These are phyloP conservation scores for Lepidurus arcticus DNA, from an alignment of 1,140 invertebrate genomes.

Conservation along the genomic window DNA sequence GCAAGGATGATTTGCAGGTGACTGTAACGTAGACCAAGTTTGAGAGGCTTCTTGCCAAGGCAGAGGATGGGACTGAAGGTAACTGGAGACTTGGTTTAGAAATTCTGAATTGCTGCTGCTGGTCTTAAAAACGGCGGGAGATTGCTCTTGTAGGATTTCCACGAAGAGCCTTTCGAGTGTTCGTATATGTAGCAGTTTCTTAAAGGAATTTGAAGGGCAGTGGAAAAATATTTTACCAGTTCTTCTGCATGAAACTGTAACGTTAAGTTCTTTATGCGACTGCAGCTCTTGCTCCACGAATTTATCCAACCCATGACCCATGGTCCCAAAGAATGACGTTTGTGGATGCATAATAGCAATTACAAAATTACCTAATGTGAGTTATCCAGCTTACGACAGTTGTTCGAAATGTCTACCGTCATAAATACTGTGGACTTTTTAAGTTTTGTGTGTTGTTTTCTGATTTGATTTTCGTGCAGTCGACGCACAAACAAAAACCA, in stretches of 20 bases:
- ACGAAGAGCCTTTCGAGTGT: conserved; percentile 35
- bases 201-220: background rate
- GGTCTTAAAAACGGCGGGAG: background rate
- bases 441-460: no score
- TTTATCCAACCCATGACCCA: conserved; percentile 33
- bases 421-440: no score
- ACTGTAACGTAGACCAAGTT: background rate
- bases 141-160: conserved; percentile 25
- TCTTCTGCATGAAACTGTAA: conserved; percentile 8
- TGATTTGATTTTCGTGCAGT: background rate
- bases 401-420: no score
- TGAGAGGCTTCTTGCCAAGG: conserved; percentile 1
- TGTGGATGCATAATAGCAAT: background rate
- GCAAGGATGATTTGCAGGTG: background rate
- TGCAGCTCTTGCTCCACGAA: conserved; percentile 32
- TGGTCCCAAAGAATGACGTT: conserved; percentile 33
- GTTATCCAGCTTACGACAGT: background rate
- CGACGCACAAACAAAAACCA: background rate
- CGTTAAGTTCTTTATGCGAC: background rate
- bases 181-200: conserved; percentile 27
- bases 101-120: background rate
- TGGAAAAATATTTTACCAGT: conserved; percentile 35
- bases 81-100: conserved; percentile 8
- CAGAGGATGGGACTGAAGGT: background rate
- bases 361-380: background rate